Conservation (phyloP, 1,140 invertebrate species). For the Apocrypta bakeri region DNA sequence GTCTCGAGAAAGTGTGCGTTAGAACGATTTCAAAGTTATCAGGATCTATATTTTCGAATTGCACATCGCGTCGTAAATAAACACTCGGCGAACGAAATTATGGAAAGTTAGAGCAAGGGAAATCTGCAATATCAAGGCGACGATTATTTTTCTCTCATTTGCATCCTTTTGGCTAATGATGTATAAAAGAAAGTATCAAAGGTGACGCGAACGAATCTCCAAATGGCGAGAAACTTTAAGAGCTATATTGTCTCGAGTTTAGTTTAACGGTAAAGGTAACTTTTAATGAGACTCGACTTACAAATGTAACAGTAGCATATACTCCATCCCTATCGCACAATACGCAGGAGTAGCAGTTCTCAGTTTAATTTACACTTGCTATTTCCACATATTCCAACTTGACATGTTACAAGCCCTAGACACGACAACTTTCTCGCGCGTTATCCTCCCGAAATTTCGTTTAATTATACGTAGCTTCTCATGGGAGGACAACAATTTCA, state of each 20-base stretch:
- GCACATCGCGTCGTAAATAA: not conserved
- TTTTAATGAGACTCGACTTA: not conserved
- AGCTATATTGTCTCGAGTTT: not conserved
- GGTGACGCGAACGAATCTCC: too few relatives aligned
- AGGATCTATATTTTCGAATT: not conserved
- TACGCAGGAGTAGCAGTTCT: not conserved
- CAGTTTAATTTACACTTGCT: not conserved
- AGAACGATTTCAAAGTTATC: not conserved
- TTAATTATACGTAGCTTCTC: not conserved
- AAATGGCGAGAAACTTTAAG: not conserved
- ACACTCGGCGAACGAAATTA: too few relatives aligned
- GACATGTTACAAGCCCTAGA: too few relatives aligned
- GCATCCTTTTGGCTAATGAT: too few relatives aligned
- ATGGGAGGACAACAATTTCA: slow-evolving; percentile 28
- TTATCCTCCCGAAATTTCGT: not conserved
- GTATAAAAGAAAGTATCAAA: not conserved
- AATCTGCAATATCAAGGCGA: not conserved
- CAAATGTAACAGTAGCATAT: not conserved
- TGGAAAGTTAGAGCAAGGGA: too few relatives aligned
- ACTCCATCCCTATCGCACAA: not conserved
- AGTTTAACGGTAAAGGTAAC: not conserved
- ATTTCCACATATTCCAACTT: too few relatives aligned
- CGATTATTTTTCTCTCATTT: not conserved
- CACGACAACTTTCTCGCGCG: not conserved
- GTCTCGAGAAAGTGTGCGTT: not conserved